Evolutionary conservation across 1,140 invertebrate species (phyloP), one percentile per base, ranked within the genome.

Genomic region (Holcopasites calliopsidis): DNA sequence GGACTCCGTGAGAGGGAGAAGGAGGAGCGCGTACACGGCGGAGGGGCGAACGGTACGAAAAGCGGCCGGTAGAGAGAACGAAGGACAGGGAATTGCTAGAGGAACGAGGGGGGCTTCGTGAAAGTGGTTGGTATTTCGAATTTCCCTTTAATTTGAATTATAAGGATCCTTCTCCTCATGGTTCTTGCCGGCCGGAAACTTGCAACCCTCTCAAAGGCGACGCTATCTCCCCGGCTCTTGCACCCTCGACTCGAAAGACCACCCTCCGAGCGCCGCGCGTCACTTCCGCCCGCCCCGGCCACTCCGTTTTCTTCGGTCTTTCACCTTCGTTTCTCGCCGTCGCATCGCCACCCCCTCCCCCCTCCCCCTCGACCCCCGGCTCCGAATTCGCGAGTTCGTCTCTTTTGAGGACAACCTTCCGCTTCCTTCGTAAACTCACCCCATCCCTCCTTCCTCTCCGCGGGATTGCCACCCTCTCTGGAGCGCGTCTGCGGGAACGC

Each of bases 111-210:
- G 55, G 76, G 80, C 82, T 88, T 87, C 84, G 78, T 80, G 68
- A 54, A 85, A 87, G 82, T 84, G 69, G 72, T 83, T 69, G 80
- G 77, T 88, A 88, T 89, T 88, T 88, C 69, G 69, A 87, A 89
- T 88, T 88, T 85, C 74, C 82, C 85, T 87, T 88, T 88, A 89
- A 89, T 89, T 89, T 85, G 76, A 88, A 88, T 85, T 85, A 83
- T 86, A 87, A 87, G 86, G 76, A 87, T 87, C 79, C 81, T 80
- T 74, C 73, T 64, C 52, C 54, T 52, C 50, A 58, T 69, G 70
- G 71, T 77, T 66, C 61, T 73, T 50, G 68, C 40, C 75, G 52
- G 58, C 31, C 52, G 69, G 73, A 79, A 79, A 82, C 79, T 84
- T 69, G 65, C 69, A 66, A 74, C 70, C 73, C 81, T 77, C 76